Percentiles rank a stretch among this genome's conserved stretches.
These are phyloP conservation scores for Caenorhabditis tropicalis DNA, from an alignment of 1,140 invertebrate genomes.

Conservation along the genomic window DNA sequence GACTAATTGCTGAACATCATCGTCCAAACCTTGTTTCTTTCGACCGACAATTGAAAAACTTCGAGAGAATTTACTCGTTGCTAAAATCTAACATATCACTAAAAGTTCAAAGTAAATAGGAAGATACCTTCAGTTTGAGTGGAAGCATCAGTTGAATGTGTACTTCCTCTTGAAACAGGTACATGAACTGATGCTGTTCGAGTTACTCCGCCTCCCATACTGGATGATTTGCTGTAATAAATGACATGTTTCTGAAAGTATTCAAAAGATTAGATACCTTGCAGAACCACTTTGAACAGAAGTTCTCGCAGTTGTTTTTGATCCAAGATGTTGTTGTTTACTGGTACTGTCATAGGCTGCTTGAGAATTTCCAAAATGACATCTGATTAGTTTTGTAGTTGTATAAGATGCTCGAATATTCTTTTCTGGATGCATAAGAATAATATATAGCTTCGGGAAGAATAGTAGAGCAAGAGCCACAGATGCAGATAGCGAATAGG, in stretches of 20 bases:
- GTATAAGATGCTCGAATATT: slow-evolving; percentile 83
- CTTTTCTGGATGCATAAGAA: slow-evolving; percentile 80
- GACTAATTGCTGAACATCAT: slow-evolving; percentile 67
- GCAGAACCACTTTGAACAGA: slow-evolving; percentile 70
- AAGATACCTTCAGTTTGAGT: slow-evolving; percentile 65
- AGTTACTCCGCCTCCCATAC: slow-evolving; percentile 51
- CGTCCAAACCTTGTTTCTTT: slow-evolving; percentile 60
- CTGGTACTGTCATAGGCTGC: slow-evolving; percentile 65
- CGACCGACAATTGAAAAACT: slow-evolving; percentile 66
- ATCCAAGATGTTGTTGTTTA: slow-evolving; percentile 62
- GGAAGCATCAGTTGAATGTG: slow-evolving; percentile 53
- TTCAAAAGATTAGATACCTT: slow-evolving; percentile 44
- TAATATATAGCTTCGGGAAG: slow-evolving; percentile 83
- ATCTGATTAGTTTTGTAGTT: slow-evolving; percentile 80
- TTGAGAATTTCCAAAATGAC: slow-evolving; percentile 78
- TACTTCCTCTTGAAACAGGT: slow-evolving; percentile 25
- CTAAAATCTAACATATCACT: not conserved
- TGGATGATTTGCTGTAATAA: slow-evolving; percentile 19
- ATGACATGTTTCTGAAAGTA: too few species aligned
- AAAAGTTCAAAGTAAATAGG: too few species aligned
- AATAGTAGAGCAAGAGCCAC: slow-evolving; percentile 82
- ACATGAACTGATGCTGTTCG: slow-evolving; percentile 54
- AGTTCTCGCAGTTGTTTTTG: slow-evolving; percentile 62
- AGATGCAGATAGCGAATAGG: slow-evolving; percentile 76
- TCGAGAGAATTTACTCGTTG: slow-evolving; percentile 57